Evolutionary conservation across 2,113 vertebrate genomes (phyloP).

Genomic region (Ammospiza caudacuta): DNA sequence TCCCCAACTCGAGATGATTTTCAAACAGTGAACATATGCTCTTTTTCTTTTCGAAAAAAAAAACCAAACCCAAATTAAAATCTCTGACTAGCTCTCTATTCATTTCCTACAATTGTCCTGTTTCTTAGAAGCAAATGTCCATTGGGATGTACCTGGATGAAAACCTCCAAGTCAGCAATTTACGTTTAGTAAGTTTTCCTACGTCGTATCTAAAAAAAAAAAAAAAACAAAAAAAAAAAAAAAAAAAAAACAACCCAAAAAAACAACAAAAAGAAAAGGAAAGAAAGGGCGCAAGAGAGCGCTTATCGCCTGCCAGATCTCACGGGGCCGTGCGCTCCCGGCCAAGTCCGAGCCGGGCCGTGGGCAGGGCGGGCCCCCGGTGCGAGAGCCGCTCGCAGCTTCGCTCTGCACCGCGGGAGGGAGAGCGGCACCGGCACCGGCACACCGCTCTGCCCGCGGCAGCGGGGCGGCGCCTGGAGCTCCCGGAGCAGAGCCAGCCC

Average conservation of each 20-base stretch:
- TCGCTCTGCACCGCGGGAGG: fast-evolving
- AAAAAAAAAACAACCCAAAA: too few species aligned
- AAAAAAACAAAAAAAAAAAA: too few species aligned
- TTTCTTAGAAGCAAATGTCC: background rate
- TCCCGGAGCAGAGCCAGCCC: background rate
- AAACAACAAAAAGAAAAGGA: too few species aligned
- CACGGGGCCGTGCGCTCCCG: fast-evolving
- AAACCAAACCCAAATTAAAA: background rate
- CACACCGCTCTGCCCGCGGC: background rate
- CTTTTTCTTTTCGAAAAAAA: background rate
- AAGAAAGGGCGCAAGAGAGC: background rate
- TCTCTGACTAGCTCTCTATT: background rate
- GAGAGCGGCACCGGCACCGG: too few species aligned
- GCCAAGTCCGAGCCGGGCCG: fast-evolving
- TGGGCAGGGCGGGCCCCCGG: background rate
- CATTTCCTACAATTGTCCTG: background rate
- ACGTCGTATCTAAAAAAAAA: too few species aligned
- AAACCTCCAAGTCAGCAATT: background rate
- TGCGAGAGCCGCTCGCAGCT: background rate
- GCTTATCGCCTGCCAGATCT: background rate
- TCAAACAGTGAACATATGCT: background rate
- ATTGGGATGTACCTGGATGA: background rate
- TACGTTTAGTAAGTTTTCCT: background rate
- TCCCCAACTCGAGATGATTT: background rate
- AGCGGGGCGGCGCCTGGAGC: background rate